Evolutionary conservation across 2,888 invertebrate species (phyloP).

Genomic region (Epirrhoe tristata): DNA sequence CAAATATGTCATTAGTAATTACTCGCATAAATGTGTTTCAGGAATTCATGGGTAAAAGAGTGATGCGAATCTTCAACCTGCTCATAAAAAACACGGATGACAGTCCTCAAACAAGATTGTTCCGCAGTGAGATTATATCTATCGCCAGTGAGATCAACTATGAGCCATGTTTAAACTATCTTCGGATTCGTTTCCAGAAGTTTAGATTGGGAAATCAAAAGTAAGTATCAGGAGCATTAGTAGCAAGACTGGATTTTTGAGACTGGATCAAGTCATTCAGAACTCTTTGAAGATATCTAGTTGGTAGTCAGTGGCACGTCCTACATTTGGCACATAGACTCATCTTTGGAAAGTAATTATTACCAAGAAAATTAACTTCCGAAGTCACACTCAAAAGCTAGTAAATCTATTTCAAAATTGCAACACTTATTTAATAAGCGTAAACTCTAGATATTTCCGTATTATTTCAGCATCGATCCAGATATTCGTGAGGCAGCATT

Average conservation of each 20-base stretch:
- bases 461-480: constrained; percentile 65
- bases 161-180: constrained; percentile 56
- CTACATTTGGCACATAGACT: no score
- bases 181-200: constrained; percentile 51
- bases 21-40: constrained; percentile 51
- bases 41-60: constrained; percentile 67
- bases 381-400: no score
- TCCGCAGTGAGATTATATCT: constrained; percentile 61
- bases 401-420: no score
- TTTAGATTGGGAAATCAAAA: constrained; percentile 48
- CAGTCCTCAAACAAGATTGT: constrained; percentile 54
- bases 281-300: no score
- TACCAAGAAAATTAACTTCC: no score
- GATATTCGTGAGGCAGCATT: constrained; percentile 70
- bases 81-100: constrained; percentile 56
- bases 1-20: no score
- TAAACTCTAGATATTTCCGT: neutral
- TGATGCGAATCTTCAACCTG: constrained; percentile 59
- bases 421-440: no score
- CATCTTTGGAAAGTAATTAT: no score
- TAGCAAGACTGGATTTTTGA: no score
- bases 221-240: constrained; percentile 42
- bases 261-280: no score
- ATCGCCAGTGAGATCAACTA: constrained; percentile 67
- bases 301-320: no score